These are phyloP conservation scores for Cancer borealis DNA, from an alignment of 2,888 invertebrate genomes.

Conservation along the genomic window DNA sequence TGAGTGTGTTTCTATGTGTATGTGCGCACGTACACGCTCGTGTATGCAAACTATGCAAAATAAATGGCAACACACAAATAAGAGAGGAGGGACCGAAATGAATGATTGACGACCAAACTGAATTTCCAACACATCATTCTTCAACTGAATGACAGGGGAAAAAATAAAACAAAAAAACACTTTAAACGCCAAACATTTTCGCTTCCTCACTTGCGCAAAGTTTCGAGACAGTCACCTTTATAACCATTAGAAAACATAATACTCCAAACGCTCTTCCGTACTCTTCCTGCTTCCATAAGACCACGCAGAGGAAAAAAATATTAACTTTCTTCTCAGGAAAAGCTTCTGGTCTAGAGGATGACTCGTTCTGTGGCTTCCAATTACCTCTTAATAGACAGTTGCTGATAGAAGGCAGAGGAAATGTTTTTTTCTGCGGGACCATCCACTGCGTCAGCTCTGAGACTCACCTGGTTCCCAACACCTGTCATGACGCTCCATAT, in stretches of 20 bases:
- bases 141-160: neutral
- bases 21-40: neutral
- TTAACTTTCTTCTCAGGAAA: conserved; percentile 6
- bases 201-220: no score
- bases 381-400: neutral
- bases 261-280: neutral
- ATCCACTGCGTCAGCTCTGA: neutral
- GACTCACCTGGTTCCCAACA: neutral
- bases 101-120: neutral
- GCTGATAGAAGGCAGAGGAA: conserved; percentile 11
- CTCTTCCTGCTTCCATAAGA: neutral
- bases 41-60: neutral
- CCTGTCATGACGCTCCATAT: neutral
- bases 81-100: neutral
- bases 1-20: neutral
- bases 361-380: conserved; percentile 20
- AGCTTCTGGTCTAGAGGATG: conserved; percentile 10
- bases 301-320: neutral
- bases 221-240: neutral
- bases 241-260: neutral
- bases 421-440: neutral
- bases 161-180: neutral
- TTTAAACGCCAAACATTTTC: neutral
- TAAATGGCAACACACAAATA: neutral
- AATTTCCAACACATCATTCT: neutral